Evolutionary conservation across 2,113 vertebrate species (phyloP).

Genomic region (Hippocampus guttulatus): DNA sequence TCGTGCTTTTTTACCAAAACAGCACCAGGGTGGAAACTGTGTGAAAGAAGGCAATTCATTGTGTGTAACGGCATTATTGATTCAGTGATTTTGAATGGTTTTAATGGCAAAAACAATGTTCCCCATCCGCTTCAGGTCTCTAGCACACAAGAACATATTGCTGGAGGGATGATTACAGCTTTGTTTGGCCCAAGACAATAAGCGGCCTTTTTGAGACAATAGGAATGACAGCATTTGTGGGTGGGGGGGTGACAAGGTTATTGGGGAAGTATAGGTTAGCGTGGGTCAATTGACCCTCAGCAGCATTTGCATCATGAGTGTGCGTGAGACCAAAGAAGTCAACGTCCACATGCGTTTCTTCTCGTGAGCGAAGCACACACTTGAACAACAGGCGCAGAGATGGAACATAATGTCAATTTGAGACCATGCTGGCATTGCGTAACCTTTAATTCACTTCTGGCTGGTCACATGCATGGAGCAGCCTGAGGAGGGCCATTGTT

Average conservation of each 20-base stretch:
- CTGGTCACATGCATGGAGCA: not conserved
- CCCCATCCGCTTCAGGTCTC: constrained; percentile 1
- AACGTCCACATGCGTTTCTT: not conserved
- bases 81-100: constrained; percentile 47
- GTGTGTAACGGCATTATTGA: constrained; percentile 42
- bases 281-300: constrained; percentile 37
- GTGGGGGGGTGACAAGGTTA: constrained; percentile 37
- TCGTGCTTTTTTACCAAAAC: not conserved
- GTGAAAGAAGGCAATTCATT: constrained; percentile 33
- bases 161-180: constrained; percentile 24
- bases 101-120: constrained; percentile 28
- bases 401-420: constrained; percentile 1
- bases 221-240: constrained; percentile 31
- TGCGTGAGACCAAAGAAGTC: not conserved
- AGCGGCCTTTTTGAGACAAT: constrained; percentile 40
- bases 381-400: not conserved
- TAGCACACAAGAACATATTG: constrained; percentile 20
- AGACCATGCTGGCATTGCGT: not conserved
- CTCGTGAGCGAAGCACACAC: not conserved
- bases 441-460: not conserved
- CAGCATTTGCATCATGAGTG: constrained; percentile 13
- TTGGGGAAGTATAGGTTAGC: constrained; percentile 40
- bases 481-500: constrained; percentile 3
- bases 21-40: not conserved
- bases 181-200: constrained; percentile 55